A percentile compares a stretch with the other conserved stretches of the same genome.
Conservation (phyloP, 2,888 invertebrate species). For the Lithosia quadra region DNA sequence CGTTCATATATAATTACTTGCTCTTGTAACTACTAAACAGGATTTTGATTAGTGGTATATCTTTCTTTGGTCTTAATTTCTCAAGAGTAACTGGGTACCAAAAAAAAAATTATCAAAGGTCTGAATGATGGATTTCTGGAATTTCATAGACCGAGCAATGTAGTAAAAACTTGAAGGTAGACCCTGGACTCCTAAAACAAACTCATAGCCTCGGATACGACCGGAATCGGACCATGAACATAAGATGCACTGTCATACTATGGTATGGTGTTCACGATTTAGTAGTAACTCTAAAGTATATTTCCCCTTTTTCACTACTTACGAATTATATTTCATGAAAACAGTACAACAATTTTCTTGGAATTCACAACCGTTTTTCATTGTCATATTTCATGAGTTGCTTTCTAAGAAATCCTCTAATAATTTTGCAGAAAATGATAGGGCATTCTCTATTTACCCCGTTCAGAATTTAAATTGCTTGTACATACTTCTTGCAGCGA, state of each 20-base stretch:
- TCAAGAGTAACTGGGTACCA: too few relatives aligned
- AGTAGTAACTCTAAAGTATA: background rate
- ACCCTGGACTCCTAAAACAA: too few relatives aligned
- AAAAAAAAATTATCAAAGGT: background rate
- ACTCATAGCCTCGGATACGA: too few relatives aligned
- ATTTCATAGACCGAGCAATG: too few relatives aligned
- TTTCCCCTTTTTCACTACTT: too few relatives aligned
- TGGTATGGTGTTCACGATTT: too few relatives aligned
- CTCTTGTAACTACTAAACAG: background rate
- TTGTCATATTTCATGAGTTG: background rate
- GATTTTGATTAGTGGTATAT: background rate
- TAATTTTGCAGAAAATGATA: background rate
- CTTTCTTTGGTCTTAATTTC: too few relatives aligned
- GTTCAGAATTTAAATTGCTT: background rate
- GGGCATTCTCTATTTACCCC: background rate
- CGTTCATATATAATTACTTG: background rate
- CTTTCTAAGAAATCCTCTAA: background rate
- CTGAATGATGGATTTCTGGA: too few relatives aligned
- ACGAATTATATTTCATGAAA: background rate
- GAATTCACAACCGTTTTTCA: background rate
- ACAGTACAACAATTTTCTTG: background rate
- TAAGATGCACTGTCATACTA: too few relatives aligned
- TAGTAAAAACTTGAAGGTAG: too few relatives aligned
- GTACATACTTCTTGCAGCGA: background rate
- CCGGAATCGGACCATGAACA: too few relatives aligned